phyloP scores from a whole-genome alignment of 2,797 vertebrate species.

The Rhincodon typus region DNA sequence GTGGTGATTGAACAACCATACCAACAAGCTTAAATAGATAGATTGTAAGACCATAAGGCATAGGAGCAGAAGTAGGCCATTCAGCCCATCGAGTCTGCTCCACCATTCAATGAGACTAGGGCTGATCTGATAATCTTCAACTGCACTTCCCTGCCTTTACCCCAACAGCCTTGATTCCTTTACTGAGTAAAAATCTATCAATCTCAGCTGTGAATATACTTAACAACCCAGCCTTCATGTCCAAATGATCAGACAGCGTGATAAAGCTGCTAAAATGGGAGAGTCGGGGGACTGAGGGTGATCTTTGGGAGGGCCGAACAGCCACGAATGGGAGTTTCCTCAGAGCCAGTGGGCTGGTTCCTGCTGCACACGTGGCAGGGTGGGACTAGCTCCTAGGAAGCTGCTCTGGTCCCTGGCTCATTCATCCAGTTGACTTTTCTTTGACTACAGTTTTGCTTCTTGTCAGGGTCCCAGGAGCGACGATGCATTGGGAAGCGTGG shows the following conservation, averaged over 20 bases:
- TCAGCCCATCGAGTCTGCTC: too few relatives aligned
- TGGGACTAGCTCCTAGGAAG: not conserved
- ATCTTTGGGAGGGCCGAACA: not conserved
- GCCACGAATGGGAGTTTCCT: not conserved
- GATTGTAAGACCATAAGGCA: too few relatives aligned
- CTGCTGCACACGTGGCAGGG: not conserved
- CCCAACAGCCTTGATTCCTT: too few relatives aligned
- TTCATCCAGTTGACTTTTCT: not conserved
- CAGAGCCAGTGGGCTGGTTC: not conserved
- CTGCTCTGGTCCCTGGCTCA: not conserved
- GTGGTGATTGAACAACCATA: not conserved
- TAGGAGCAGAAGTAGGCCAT: too few relatives aligned
- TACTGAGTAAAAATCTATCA: too few relatives aligned
- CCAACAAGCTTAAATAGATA: too few relatives aligned
- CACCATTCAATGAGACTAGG: too few relatives aligned
- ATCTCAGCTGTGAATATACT: too few relatives aligned
- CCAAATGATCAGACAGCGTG: not conserved
- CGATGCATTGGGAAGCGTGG: slow-evolving; percentile 44
- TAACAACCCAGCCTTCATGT: too few relatives aligned
- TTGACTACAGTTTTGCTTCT: slow-evolving; percentile 51
- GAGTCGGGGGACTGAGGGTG: not conserved
- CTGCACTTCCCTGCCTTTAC: too few relatives aligned
- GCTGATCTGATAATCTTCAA: too few relatives aligned
- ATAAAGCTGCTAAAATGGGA: not conserved
- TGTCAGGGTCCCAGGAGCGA: slow-evolving; percentile 52